phyloP scores from a whole-genome alignment of 2,797 vertebrate genomes.

The Pipistrellus pipistrellus region DNA sequence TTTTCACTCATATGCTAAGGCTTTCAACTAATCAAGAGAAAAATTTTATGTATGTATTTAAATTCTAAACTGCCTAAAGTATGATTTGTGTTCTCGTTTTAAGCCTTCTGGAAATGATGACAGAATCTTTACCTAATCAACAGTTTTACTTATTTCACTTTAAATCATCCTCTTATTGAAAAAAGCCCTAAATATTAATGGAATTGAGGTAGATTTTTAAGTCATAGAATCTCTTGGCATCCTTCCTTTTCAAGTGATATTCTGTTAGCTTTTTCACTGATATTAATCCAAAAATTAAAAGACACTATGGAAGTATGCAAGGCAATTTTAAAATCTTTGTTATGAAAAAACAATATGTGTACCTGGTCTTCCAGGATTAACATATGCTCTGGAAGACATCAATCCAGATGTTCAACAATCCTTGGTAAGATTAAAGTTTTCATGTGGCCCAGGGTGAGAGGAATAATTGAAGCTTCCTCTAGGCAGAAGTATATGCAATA shows the following conservation, averaged over 20 bases:
- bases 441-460: not conserved
- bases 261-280: slow-evolving; percentile 44
- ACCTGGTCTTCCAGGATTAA: slow-evolving; percentile 13
- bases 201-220: not conserved
- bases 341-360: slow-evolving; percentile 44
- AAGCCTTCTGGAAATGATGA: slow-evolving; percentile 17
- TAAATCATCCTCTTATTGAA: slow-evolving; percentile 42
- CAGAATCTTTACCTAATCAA: slow-evolving; percentile 33
- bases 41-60: not conserved
- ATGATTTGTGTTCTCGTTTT: slow-evolving; percentile 26
- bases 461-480: not conserved
- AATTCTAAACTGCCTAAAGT: slow-evolving; percentile 33
- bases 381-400: not conserved
- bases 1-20: not conserved
- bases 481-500: not conserved
- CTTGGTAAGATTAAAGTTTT: slow-evolving; percentile 12
- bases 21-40: not conserved
- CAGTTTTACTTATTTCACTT: slow-evolving; percentile 51
- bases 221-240: not conserved
- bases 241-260: slow-evolving; percentile 54
- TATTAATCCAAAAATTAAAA: slow-evolving; percentile 25
- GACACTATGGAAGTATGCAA: not conserved
- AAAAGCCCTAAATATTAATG: not conserved
- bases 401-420: not conserved
- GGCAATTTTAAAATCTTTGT: slow-evolving; percentile 13